These are phyloP conservation scores for Achatina immaculata DNA, from an alignment of 1,140 invertebrate species.

Conservation along the genomic window DNA sequence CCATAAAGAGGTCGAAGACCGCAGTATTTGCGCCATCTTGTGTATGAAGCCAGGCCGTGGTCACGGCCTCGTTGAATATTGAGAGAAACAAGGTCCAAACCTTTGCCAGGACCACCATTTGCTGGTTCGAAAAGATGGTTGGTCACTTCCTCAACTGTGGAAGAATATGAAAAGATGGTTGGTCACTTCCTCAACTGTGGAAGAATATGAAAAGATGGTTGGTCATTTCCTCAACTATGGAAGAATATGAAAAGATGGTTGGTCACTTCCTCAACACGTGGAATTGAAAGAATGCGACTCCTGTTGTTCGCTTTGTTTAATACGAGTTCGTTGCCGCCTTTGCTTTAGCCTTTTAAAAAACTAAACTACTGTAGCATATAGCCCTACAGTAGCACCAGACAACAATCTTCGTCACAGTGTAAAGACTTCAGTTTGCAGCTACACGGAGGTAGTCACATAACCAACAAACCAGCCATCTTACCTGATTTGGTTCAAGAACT, in stretches of 20 bases:
- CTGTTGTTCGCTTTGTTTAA: not conserved
- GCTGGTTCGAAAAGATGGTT: not conserved
- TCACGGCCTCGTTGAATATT: conserved; percentile 82
- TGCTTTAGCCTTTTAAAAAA: too few relatives aligned
- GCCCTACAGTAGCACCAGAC: too few relatives aligned
- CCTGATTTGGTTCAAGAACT: too few relatives aligned
- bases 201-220: not conserved
- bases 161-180: not conserved
- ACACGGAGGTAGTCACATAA: too few relatives aligned
- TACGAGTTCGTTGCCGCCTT: not conserved
- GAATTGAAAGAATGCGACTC: not conserved
- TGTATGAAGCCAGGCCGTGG: conserved; percentile 81
- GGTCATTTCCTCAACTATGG: not conserved
- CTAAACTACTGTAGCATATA: too few relatives aligned
- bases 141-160: conserved; percentile 20
- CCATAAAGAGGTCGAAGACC: conserved; percentile 31
- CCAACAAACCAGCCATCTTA: too few relatives aligned
- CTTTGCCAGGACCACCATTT: not conserved
- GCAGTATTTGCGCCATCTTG: conserved; percentile 39
- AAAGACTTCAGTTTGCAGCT: too few relatives aligned
- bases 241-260: not conserved
- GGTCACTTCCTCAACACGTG: too few relatives aligned
- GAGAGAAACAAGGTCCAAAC: conserved; percentile 71
- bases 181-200: not conserved
- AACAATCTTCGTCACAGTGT: too few relatives aligned